Evolutionary conservation across 2,888 invertebrate species (phyloP), one percentile per base, ranked within the genome.

Genomic region (Drosophila mimica): DNA sequence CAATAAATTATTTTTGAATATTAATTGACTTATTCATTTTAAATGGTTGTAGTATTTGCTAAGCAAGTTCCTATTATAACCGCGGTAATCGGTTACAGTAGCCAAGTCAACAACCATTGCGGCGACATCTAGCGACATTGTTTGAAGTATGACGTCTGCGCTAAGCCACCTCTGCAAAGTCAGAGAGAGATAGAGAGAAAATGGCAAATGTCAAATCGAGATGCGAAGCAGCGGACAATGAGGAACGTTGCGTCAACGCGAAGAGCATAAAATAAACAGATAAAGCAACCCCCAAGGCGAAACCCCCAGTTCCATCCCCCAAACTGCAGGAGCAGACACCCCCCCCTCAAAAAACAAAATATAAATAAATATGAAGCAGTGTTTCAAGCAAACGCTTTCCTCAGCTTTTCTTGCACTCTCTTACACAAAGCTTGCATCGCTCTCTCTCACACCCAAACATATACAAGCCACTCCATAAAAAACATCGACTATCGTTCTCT

Each of bases 121-220:
- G 13, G 52, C 81, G 83, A 64, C 83, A 64, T 69, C 83, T 80
- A 36, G 53, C 43, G 67, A 3, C 20, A n/a, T 0, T 20, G 20
- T 1, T 8, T 4, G 0, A 2, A 7, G 0, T 17, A 0, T 11
- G 74, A 57, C 67, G 69, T 57, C 28, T 72, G 87, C 76, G 69
- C 67, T 53, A 4, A 17, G 6, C 3, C 5, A 46, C 15, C 25
- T 54, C 40, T 30, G 36, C 17, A 54, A 25, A 60, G 46, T n/a
- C n/a, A 57, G 43, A 28, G 28, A 25, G 25, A 15, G 48, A 34
- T 15, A 53, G 33, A 20, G 13, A 62, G 74, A 28, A 28, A 28
- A 28, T 28, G 8, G 51, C 60, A 89, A 84, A 79, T 85, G 90
- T 85, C 80, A 90, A 90, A 80, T 57, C 65, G 88, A 64, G 85